Evolutionary conservation across 2,113 vertebrate genomes (phyloP).

Genomic region (Eleginops maclovinus): DNA sequence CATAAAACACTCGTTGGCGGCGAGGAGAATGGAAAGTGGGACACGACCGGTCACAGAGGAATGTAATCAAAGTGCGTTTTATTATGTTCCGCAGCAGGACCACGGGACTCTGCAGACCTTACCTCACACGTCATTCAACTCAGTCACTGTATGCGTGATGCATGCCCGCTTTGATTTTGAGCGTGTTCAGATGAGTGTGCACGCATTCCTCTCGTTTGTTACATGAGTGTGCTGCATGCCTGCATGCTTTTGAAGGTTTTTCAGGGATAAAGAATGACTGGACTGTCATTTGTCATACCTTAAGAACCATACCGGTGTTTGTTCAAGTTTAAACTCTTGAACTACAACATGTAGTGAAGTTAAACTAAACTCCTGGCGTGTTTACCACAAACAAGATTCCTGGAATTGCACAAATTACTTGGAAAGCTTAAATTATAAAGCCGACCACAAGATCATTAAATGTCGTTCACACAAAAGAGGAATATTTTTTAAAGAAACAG

Average conservation of each 20-base stretch:
- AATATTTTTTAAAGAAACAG: not conserved
- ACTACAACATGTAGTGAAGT: too few species aligned
- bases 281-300: constrained; percentile 23
- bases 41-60: constrained; percentile 57
- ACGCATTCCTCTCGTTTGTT: constrained; percentile 52
- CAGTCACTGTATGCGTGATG: constrained; percentile 36
- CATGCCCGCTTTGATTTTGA: constrained; percentile 46
- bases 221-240: constrained; percentile 48
- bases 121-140: constrained; percentile 46
- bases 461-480: not conserved
- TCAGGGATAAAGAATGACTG: constrained; percentile 36
- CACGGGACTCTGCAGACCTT: constrained; percentile 39
- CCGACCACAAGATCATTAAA: too few species aligned
- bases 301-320: not conserved
- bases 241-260: constrained; percentile 46
- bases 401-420: not conserved
- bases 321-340: constrained; percentile 2
- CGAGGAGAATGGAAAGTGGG: constrained; percentile 54
- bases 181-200: constrained; percentile 40
- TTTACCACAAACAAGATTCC: not conserved
- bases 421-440: not conserved
- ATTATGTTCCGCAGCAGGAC: constrained; percentile 54
- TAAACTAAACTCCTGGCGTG: not conserved
- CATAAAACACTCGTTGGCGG: constrained; percentile 53
- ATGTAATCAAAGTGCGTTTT: constrained; percentile 76